Evolutionary conservation across 1,140 invertebrate species (phyloP).

Genomic region (Saccostrea glomerata): DNA sequence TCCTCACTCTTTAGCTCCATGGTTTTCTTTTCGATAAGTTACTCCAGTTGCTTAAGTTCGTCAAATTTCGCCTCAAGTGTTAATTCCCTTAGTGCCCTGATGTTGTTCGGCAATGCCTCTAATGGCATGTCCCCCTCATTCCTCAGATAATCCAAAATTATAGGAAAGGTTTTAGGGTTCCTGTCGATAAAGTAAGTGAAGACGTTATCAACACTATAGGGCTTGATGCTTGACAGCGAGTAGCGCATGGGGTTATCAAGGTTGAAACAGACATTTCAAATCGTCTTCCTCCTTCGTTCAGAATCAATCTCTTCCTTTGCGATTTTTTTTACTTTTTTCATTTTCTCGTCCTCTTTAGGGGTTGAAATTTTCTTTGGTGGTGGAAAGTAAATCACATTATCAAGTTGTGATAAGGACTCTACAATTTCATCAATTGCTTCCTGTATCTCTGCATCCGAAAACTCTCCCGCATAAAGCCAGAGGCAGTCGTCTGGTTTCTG

Average conservation of each 20-base stretch:
- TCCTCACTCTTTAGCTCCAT: too few relatives aligned
- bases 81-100: too few relatives aligned
- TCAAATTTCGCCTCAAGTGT: too few relatives aligned
- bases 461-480: background rate
- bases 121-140: too few relatives aligned
- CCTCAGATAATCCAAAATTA: too few relatives aligned
- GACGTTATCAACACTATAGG: background rate
- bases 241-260: background rate
- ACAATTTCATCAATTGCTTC: background rate
- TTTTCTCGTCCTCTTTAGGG: background rate
- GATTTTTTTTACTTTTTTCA: background rate
- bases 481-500: background rate
- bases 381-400: too few relatives aligned
- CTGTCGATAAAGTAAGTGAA: conserved; percentile 30
- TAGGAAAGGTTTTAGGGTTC: too few relatives aligned
- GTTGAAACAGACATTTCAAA: background rate
- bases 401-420: too few relatives aligned
- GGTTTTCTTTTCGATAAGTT: too few relatives aligned
- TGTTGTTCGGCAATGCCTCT: too few relatives aligned
- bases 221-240: background rate
- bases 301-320: background rate
- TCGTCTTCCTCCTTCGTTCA: background rate
- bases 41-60: too few relatives aligned
- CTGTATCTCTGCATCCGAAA: background rate
- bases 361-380: too few relatives aligned